Evolutionary conservation across 2,113 vertebrate species (phyloP).

Genomic region (Brachyistius frenatus): DNA sequence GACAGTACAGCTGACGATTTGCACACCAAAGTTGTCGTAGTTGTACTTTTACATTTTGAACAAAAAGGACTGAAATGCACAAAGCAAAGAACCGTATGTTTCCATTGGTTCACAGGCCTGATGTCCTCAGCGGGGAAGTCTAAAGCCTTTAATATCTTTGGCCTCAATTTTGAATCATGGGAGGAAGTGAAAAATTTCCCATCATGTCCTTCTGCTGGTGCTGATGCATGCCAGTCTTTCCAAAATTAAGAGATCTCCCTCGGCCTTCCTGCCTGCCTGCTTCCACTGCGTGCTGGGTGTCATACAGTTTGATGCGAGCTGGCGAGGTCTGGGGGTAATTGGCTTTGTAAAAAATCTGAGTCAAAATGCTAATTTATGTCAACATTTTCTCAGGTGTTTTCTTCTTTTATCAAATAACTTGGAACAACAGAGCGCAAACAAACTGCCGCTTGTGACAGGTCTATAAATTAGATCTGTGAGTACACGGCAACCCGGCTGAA

Average conservation of each 20-base stretch:
- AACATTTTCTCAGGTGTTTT: conserved; percentile 68
- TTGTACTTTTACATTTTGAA: background rate
- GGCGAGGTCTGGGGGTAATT: conserved; percentile 67
- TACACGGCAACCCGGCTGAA: conserved; percentile 40
- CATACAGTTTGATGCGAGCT: conserved; percentile 40
- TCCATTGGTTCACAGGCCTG: background rate
- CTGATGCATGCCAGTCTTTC: conserved; percentile 23
- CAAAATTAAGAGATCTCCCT: conserved; percentile 36
- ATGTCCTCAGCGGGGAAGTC: background rate
- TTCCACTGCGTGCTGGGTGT: conserved; percentile 41
- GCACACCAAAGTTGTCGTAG: background rate
- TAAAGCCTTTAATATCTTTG: background rate
- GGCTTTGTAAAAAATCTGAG: conserved; percentile 60
- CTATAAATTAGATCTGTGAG: conserved; percentile 58
- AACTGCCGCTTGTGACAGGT: conserved; percentile 57
- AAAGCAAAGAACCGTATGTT: background rate
- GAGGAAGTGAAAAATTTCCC: conserved; percentile 8
- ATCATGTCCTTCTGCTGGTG: background rate
- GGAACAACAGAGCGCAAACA: conserved; percentile 60
- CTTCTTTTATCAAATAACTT: conserved; percentile 57
- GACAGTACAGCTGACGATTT: background rate
- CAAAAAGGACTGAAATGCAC: background rate
- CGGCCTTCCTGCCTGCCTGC: background rate
- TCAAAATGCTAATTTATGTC: conserved; percentile 72
- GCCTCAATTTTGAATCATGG: conserved; percentile 2